These are phyloP conservation scores for Smutsia gigantea DNA, from an alignment of 2,797 vertebrate genomes.

Conservation along the genomic window DNA sequence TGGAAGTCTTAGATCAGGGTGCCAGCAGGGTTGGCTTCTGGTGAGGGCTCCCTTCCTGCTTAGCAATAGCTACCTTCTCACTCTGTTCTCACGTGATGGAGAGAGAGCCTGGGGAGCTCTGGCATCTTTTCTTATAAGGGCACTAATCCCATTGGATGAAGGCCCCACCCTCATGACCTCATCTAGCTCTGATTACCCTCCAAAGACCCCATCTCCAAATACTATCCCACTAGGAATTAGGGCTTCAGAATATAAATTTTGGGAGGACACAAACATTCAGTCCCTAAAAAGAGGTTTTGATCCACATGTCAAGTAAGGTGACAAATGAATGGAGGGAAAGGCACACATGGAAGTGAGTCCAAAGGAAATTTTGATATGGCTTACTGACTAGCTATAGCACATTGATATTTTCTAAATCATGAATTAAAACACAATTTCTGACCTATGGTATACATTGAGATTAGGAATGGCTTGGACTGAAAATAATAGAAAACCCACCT, in stretches of 20 bases:
- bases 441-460: background rate
- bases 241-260: background rate
- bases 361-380: background rate
- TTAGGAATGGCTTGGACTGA: background rate
- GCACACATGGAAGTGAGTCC: background rate
- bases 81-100: background rate
- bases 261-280: background rate
- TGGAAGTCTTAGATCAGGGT: background rate
- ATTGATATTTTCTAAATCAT: background rate
- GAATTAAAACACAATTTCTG: conserved; percentile 4
- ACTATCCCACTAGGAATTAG: background rate
- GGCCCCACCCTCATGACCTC: background rate
- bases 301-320: background rate
- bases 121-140: background rate
- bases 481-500: background rate
- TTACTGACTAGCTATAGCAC: background rate
- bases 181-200: background rate
- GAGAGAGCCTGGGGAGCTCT: background rate
- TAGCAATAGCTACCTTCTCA: background rate
- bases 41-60: background rate
- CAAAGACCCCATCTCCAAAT: background rate
- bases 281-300: background rate
- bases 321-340: background rate
- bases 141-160: background rate
- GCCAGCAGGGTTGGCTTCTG: background rate